Percentiles rank a stretch among this genome's conserved stretches.
These are phyloP conservation scores for Clavelina lepadiformis DNA, from an alignment of 23 tunicate species.

Conservation along the genomic window DNA sequence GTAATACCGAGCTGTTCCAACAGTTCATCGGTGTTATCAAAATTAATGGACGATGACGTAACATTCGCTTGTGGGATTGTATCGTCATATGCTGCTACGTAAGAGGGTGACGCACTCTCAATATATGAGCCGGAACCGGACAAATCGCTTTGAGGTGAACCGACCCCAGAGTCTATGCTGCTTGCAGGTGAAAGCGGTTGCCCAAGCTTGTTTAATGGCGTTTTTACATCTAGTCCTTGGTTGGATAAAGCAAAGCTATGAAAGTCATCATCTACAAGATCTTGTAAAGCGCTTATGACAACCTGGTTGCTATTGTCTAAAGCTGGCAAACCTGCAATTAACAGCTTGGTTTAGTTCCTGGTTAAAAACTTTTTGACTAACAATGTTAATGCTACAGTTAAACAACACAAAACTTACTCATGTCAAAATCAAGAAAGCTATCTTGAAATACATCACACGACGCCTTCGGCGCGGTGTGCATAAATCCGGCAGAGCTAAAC, in stretches of 20 bases:
- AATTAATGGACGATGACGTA: too few relatives aligned
- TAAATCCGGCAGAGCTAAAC: neutral
- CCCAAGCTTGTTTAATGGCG: too few relatives aligned
- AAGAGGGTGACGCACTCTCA: too few relatives aligned
- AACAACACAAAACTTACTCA: neutral
- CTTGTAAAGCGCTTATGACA: neutral
- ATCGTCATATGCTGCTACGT: too few relatives aligned
- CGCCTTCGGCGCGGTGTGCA: neutral
- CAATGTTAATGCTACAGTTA: neutral
- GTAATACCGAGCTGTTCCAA: too few relatives aligned
- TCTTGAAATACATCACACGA: neutral
- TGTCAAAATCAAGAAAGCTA: neutral
- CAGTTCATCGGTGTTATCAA: too few relatives aligned
- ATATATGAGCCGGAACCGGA: too few relatives aligned
- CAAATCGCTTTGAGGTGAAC: conserved; percentile 26
- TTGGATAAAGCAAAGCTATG: too few relatives aligned
- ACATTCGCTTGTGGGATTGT: too few relatives aligned
- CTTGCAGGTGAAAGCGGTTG: conserved; percentile 35
- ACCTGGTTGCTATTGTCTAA: neutral
- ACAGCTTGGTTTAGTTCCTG: too few relatives aligned
- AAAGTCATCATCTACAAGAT: conserved; percentile 2
- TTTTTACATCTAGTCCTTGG: too few relatives aligned
- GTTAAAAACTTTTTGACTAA: too few relatives aligned
- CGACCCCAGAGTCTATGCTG: conserved; percentile 50
- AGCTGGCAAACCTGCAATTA: neutral